Percentiles rank a stretch among this genome's conserved stretches.
phyloP scores from a whole-genome alignment of 2,113 vertebrate genomes.

The Jaculus jaculus region DNA sequence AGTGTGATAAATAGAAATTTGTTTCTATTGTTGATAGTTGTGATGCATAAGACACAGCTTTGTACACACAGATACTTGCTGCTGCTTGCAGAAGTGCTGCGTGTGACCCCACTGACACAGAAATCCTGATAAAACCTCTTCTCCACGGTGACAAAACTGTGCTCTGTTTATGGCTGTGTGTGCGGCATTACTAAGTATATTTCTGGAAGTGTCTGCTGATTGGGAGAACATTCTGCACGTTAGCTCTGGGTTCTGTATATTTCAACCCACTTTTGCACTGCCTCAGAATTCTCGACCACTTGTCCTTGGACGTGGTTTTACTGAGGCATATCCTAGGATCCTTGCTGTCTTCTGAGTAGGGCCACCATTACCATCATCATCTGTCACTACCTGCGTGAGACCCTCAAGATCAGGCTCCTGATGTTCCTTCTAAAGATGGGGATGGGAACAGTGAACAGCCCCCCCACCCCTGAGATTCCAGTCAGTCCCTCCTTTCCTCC shows the following conservation, averaged over 20 bases:
- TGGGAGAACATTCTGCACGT: background rate
- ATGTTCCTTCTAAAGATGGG: no score
- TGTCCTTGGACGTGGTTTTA: background rate
- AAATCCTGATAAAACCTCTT: slow-evolving; percentile 1
- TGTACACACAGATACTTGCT: background rate
- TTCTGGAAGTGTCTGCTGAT: background rate
- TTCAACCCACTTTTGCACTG: background rate
- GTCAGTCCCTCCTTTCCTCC: no score
- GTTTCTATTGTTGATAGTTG: background rate
- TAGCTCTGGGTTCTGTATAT: background rate
- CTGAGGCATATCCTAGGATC: background rate
- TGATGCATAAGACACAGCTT: background rate
- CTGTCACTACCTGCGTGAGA: no score
- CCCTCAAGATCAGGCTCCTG: no score
- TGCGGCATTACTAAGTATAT: background rate
- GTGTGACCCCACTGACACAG: background rate
- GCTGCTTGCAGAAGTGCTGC: background rate
- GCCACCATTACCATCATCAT: no score
- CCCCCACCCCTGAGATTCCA: no score
- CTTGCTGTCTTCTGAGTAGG: no score
- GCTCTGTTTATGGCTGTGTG: no score
- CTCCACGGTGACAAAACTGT: background rate
- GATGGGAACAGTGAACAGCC: no score
- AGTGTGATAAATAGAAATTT: background rate
- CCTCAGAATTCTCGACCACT: background rate